Percentiles rank a stretch among this genome's conserved stretches.
These are phyloP conservation scores for Lamellibrachia satsuma DNA, from an alignment of 2,888 invertebrate genomes.

Conservation along the genomic window DNA sequence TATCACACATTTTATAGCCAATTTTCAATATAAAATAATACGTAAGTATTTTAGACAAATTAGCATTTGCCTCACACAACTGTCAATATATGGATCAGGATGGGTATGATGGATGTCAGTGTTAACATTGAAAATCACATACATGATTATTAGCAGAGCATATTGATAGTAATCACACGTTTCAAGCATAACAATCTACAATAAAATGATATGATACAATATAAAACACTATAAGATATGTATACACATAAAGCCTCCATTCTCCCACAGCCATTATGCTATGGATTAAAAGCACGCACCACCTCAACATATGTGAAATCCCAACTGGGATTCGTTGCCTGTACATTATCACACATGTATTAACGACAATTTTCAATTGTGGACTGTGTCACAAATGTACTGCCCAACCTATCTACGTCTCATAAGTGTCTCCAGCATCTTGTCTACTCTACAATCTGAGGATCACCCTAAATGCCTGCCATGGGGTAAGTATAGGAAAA, in stretches of 20 bases:
- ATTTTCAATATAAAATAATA: neutral
- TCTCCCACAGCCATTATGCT: slow-evolving; percentile 8
- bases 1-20: neutral
- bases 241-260: neutral
- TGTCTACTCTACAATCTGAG: neutral
- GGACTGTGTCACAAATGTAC: neutral
- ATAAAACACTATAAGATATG: slow-evolving; percentile 5
- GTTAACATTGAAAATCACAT: neutral
- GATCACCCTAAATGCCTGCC: neutral
- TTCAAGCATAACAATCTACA: neutral
- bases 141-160: neutral
- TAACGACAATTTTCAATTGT: neutral
- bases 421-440: neutral
- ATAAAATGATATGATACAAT: neutral
- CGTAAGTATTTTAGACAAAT: neutral
- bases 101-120: neutral
- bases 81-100: neutral
- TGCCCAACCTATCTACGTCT: neutral
- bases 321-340: neutral
- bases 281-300: neutral
- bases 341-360: slow-evolving; percentile 1
- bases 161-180: neutral
- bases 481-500: neutral
- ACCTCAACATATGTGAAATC: neutral
- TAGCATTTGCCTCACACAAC: neutral